These are phyloP conservation scores for Xestia sexstrigata DNA, from an alignment of 2,888 invertebrate genomes.

Conservation along the genomic window DNA sequence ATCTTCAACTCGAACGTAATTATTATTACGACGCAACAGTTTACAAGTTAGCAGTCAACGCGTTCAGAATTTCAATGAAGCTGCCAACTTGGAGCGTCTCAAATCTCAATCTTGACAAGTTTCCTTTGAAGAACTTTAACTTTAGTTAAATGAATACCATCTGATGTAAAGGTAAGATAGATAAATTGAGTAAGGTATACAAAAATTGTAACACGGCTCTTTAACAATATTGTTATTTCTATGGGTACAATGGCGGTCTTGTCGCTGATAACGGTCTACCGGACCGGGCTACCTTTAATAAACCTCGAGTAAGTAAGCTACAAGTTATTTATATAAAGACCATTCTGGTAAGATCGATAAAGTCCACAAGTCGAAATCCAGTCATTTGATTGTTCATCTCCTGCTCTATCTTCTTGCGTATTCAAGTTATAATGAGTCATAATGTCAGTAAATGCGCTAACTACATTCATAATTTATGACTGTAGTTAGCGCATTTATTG, in stretches of 20 bases:
- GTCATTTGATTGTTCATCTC: neutral
- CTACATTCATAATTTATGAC: too few relatives aligned
- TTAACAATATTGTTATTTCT: neutral
- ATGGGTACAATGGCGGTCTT: neutral
- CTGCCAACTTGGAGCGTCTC: conserved; percentile 6
- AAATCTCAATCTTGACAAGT: neutral
- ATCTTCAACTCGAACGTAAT: conserved; percentile 12
- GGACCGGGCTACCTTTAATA: neutral
- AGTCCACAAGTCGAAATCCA: neutral
- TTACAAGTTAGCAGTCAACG: conserved; percentile 5
- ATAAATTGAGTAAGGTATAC: too few relatives aligned
- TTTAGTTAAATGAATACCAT: neutral
- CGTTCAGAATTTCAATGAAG: conserved; percentile 35
- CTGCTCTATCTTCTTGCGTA: neutral
- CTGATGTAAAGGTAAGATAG: neutral
- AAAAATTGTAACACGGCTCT: neutral
- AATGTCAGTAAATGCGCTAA: too few relatives aligned
- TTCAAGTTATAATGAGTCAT: too few relatives aligned
- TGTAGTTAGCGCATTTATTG: neutral
- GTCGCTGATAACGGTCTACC: neutral
- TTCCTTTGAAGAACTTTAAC: neutral
- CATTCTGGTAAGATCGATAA: neutral
- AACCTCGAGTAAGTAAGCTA: neutral
- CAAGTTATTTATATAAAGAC: neutral
- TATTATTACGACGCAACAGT: conserved; percentile 6